Base-by-base conservation (phyloP, 2,113 vertebrate genomes). In the Pollimyrus isidori region DNA sequence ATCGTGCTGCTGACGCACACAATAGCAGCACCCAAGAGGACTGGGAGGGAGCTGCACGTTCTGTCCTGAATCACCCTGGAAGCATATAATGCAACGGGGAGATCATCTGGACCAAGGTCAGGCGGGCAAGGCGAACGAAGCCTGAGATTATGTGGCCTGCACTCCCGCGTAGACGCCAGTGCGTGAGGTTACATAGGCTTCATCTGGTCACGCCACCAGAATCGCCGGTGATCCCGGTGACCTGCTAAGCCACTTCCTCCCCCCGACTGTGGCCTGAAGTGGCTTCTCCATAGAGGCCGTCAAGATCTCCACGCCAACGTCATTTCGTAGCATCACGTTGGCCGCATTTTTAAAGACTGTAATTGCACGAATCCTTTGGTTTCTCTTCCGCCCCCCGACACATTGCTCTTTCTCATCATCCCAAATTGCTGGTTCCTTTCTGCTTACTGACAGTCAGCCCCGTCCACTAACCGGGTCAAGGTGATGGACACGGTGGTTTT, bases 21-120 rank as follows among this genome's bases (percentile, higher is more conserved):
- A 88, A 58, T 50, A 48, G 23, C 13, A 7, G 50, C 19, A 88
- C 91, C 89, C 89, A 89, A 91, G 82, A 89, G 58, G 13, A 3
- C 73, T 26, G 39, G 76, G 73, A 53, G 2, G 50, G 89, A 86
- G 46, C 17, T 87, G 23, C 46, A 88, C 56, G 21, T 1, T 6
- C 50, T 46, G 62, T 82, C 65, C 46, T 7, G 3, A 56, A 42
- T 89, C 87, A 90, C 35, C 45, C 76, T 62, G 52, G 35, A 80
- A 42, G 17, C 19, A 30, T 42, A 19, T 35, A 49, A 86, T 53
- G 35, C 49, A 87, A 62, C 50, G 45, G 23, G 65, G n/a, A 88
- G 49, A 87, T n/a, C 56, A 69, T 45, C 65, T 49, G 84, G 45
- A 62, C 42, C 65, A 90, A 90, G 62, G 48, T 58, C 49, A 21